Evolutionary conservation across 1,140 invertebrate genomes (phyloP), one percentile per base, ranked within the genome.

Genomic region (Nilaparvata lugens): DNA sequence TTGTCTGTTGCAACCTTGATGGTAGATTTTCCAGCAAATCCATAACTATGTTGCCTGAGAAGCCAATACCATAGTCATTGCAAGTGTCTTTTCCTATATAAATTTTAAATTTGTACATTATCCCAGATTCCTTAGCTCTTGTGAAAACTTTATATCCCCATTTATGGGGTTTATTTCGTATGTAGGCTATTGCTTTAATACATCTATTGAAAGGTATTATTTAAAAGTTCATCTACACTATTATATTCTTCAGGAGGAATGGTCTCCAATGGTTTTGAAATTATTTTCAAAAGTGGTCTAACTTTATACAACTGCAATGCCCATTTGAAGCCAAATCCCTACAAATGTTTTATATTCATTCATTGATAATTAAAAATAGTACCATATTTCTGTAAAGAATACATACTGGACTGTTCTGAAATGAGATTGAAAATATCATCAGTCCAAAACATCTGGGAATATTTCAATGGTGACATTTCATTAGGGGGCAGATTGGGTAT

Each of bases 141-240:
- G 45, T 45, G 42, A 63, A 67, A 56, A 66, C 53, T 56, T 67
- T 67, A 42, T 65, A 60, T 18, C 66, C 62, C 62, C 66, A 67
- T 56, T 73, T 73, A 56, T 69, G 67, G 14, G 72, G 72, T 57
- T 74, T 72, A 51, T 61, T 61, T 16, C 64, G 64, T 28, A 72
- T 65, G 59, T 74, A n/a, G n/a, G n/a, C n/a, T n/a, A 68, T 52
- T 68, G 66, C 57, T 68, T 68, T 16, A 62, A 25, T 18, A 6
- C 3, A 58, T 40, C 28, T 62, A 48, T 67, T 68, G 61, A 66
- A 68, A 13, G 64, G 64, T 35, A 68, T 63, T 21, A 65, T 58
- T 21, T 63, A n/a, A n/a, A n/a, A n/a, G 62, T 61, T 68, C 64
- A 59, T 67, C 62, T 25, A 65, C 53, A 14, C 52, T 31, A 25